Evolutionary conservation across 2,888 invertebrate genomes (phyloP).

Genomic region (Mythimna lalbum): DNA sequence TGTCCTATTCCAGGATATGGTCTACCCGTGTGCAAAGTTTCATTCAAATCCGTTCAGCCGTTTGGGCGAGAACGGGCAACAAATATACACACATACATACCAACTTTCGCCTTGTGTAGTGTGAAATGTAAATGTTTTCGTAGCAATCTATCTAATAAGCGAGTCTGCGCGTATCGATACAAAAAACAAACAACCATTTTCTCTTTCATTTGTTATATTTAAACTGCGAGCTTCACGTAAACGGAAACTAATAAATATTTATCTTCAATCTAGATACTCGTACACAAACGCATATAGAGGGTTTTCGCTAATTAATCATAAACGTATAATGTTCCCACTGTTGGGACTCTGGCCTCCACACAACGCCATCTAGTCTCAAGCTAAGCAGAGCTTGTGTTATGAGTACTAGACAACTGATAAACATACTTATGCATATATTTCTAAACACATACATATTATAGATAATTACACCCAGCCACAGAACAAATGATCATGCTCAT

Average conservation of each 20-base stretch:
- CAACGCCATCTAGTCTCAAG: too few species aligned
- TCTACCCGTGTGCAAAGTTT: too few species aligned
- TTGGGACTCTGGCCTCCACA: too few species aligned
- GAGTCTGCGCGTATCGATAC: not conserved
- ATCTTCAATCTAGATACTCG: constrained; percentile 24
- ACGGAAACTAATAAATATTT: constrained; percentile 44
- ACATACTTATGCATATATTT: too few species aligned
- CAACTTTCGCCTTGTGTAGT: not conserved
- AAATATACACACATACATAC: not conserved
- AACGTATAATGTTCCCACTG: too few species aligned
- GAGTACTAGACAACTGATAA: too few species aligned
- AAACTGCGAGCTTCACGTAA: constrained; percentile 7
- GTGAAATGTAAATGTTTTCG: not conserved
- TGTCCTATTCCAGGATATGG: too few species aligned
- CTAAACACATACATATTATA: too few species aligned
- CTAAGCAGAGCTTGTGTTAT: too few species aligned
- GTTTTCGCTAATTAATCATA: constrained; percentile 24
- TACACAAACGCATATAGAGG: constrained; percentile 25
- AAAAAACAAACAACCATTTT: constrained; percentile 10
- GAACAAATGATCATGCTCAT: too few species aligned
- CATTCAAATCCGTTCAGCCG: not conserved
- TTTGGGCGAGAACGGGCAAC: not conserved
- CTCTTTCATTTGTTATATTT: constrained; percentile 5
- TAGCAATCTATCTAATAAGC: not conserved
- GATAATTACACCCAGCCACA: too few species aligned